A percentile compares a stretch with the other conserved stretches of the same genome.
These are phyloP conservation scores for Pygoscelis adeliae DNA, from an alignment of 2,113 vertebrate species.

Conservation along the genomic window DNA sequence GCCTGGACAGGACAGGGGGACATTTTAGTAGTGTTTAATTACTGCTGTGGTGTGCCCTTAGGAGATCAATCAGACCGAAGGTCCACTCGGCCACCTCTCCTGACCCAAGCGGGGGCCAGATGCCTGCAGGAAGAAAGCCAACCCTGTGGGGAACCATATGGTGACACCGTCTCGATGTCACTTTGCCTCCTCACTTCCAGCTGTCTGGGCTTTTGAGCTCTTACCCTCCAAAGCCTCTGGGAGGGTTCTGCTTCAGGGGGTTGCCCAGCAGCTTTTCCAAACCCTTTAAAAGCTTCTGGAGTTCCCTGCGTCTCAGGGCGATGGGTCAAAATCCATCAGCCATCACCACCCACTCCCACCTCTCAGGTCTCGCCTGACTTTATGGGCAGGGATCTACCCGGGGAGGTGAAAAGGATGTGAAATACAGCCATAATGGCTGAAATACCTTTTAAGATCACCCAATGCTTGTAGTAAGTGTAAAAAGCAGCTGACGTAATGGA, in stretches of 20 bases:
- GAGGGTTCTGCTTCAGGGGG: neutral
- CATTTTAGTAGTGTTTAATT: fast-evolving
- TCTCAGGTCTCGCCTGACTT: neutral
- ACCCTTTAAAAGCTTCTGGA: neutral
- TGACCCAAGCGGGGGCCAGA: fast-evolving
- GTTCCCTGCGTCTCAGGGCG: fast-evolving
- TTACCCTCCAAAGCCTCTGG: neutral
- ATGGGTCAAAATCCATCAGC: neutral
- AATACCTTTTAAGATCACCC: neutral
- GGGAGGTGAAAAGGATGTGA: neutral
- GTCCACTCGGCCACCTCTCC: neutral
- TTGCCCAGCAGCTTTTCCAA: neutral
- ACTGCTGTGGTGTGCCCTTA: fast-evolving
- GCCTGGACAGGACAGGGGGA: neutral
- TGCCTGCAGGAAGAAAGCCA: neutral
- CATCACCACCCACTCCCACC: fast-evolving
- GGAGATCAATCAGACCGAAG: neutral
- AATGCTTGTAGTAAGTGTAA: neutral
- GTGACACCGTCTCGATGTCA: neutral
- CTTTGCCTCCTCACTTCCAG: neutral
- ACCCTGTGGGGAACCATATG: neutral
- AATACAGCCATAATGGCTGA: neutral
- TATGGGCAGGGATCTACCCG: neutral
- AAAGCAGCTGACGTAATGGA: neutral
- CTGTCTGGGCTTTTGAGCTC: neutral